phyloP scores from a whole-genome alignment of 2,113 vertebrate genomes.

The Microtus ochrogaster region DNA sequence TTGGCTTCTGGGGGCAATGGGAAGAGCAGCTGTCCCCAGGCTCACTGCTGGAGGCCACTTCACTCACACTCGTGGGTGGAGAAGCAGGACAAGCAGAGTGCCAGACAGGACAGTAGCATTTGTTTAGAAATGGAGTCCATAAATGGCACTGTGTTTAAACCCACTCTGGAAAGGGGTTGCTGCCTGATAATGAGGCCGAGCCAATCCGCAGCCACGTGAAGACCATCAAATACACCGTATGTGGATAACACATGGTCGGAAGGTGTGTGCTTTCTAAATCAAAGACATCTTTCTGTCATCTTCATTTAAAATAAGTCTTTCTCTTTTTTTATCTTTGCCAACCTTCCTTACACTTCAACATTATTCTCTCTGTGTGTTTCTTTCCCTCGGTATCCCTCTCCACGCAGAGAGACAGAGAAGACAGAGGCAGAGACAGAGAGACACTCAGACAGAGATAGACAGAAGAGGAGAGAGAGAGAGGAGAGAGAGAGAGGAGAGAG shows the following conservation, averaged over 20 bases:
- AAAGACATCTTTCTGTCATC: not conserved
- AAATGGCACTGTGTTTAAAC: constrained; percentile 63
- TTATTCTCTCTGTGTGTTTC: not conserved
- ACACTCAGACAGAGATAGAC: not conserved
- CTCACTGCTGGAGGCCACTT: not conserved
- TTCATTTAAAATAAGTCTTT: not conserved
- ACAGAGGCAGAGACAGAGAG: too few species aligned
- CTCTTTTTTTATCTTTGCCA: not conserved
- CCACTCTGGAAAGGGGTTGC: constrained; percentile 54
- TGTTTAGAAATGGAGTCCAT: constrained; percentile 57
- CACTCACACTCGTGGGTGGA: not conserved
- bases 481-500: not conserved
- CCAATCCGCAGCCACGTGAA: not conserved
- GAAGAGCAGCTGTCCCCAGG: not conserved
- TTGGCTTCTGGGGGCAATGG: not conserved
- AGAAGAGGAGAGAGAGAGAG: not conserved
- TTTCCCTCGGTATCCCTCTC: not conserved
- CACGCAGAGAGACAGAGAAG: not conserved
- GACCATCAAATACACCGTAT: not conserved
- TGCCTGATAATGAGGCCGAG: not conserved
- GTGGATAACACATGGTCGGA: not conserved
- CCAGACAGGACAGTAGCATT: constrained; percentile 11
- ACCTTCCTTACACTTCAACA: not conserved
- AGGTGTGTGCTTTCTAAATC: not conserved
- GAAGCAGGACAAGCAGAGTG: constrained; percentile 52